Evolutionary conservation across 2,888 invertebrate species (phyloP), one percentile per base, ranked within the genome.

Genomic region (Leucophora obtusa): DNA sequence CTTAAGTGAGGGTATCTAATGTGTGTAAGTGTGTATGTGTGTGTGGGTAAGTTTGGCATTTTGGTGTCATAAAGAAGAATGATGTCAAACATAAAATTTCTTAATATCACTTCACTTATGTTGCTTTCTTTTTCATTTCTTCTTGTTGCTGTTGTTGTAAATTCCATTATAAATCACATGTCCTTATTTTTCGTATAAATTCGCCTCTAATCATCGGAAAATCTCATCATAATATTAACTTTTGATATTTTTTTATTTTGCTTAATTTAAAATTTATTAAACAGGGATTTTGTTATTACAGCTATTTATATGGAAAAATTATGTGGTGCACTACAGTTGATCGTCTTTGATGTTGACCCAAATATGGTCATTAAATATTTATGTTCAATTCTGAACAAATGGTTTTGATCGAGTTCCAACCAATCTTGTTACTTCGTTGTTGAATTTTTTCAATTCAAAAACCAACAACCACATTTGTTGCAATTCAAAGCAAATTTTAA

Each of bases 21-120:
- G 11, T 60, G 59, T 59, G 14, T 68, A 10, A 43, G 17, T 35
- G 53, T 15, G 38, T 50, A 15, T 15, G 15, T n/a, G 15, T 14
- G n/a, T 59, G 21, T 63, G 10, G 33, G 21, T 50, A 7, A 43
- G 50, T 51, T 35, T 17, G 51, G n/a, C 58, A 14, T 51, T 43
- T 51, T 43, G 50, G 65, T 73, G 51, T 58, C 65, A 66, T 73
- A 68, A 68, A 53, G 18, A 14, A n/a, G 54, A 60, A 60, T 60
- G 38, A 60, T 68, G 60, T 53, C 74, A 74, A 74, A 73, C 18
- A 59, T 65, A 59, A 60, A 38, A 51, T 47, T 66, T 54, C 54
- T 43, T 21, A 18, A 60, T 60, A 47, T 68, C 21, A 17, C 21
- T 56, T 68, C 17, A 51, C 63, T 51, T 14, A 50, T 17, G 10